Percentiles rank a stretch among this genome's conserved stretches.
phyloP scores from a whole-genome alignment of 2,888 invertebrate species.

The Epinotia bilunana region DNA sequence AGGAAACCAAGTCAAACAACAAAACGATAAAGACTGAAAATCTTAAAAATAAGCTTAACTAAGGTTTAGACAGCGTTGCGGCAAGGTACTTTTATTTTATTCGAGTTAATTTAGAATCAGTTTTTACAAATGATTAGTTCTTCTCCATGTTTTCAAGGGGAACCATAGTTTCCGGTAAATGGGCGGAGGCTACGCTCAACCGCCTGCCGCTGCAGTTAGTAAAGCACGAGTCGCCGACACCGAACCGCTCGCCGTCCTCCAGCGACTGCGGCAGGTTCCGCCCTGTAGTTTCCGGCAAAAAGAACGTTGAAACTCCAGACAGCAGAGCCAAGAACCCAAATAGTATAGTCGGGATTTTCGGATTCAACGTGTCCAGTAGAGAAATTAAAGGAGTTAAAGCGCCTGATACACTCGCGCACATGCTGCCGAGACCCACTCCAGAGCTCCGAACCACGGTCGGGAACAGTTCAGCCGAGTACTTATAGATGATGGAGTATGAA shows the following conservation, averaged over 20 bases:
- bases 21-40: not conserved
- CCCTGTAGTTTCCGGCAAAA: slow-evolving; percentile 92
- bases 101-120: not conserved
- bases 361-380: slow-evolving; percentile 90
- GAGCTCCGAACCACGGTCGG: slow-evolving; percentile 94
- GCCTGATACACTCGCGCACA: slow-evolving; percentile 93
- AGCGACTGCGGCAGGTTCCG: slow-evolving; percentile 92
- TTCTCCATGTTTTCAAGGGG: slow-evolving; percentile 72
- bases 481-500: slow-evolving; percentile 93
- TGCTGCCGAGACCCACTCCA: slow-evolving; percentile 92
- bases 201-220: slow-evolving; percentile 84
- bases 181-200: slow-evolving; percentile 69
- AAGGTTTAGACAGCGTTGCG: slow-evolving; percentile 36
- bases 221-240: slow-evolving; percentile 92
- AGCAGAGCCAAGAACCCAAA: slow-evolving; percentile 90
- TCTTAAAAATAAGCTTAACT: slow-evolving; percentile 9
- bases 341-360: slow-evolving; percentile 90
- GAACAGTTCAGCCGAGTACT: slow-evolving; percentile 94
- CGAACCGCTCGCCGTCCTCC: slow-evolving; percentile 93
- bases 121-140: slow-evolving; percentile 55
- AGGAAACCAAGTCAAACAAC: not conserved
- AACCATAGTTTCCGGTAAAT: slow-evolving; percentile 77
- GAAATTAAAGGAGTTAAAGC: slow-evolving; percentile 91
- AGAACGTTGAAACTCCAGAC: slow-evolving; percentile 89
- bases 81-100: slow-evolving; percentile 23